Base-by-base conservation (phyloP, 2,113 vertebrate species). In the Prionailurus viverrinus region DNA sequence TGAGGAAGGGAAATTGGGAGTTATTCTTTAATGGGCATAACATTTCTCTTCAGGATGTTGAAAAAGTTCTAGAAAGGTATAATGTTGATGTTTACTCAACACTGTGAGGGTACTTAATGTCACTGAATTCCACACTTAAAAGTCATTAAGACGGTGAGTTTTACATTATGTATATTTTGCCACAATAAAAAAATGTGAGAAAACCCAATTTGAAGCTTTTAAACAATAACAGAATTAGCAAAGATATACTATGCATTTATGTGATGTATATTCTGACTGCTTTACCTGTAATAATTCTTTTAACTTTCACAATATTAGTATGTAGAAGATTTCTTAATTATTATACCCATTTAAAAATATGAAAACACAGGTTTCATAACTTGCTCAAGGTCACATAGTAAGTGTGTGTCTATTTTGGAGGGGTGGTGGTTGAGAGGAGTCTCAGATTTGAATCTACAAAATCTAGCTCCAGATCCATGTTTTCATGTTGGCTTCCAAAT, bases 351-450 rank as follows among this genome's bases (percentile, higher is more conserved):
- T 87, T 63, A 53, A 66, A 94, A 79, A 19, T 31, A 21, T 41
- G 53, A 7, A 80, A 81, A 58, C 13, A 68, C 10, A 25, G 10
- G 2, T 87, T 89, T 66, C 58, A 91, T 66, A 83, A 68, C 36
- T 65, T 78, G 19, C 0, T 29, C 18, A 63, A 73, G 9, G 1
- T 89, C 41, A 66, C 1, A 33, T 12, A 39, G 19, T 48, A 31
- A 61, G 12, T 41, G 23, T 27, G 45, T 66, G 10, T 0, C 1
- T 36, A 4, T 31, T 16, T 78, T 9, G 25, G 41, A 11, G 21
- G 0, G 13, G 1, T 6, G 5, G 11, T 5, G 6, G 0, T 53
- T 8, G n/a, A 16, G 31, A 29, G 48, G 31, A 29, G 21, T 23
- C 71, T 58, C n/a, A 76, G 18, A 86, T 82, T 23, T 89, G 3